These are phyloP conservation scores for Apotomis betuletana DNA, from an alignment of 2,888 invertebrate genomes.

Conservation along the genomic window DNA sequence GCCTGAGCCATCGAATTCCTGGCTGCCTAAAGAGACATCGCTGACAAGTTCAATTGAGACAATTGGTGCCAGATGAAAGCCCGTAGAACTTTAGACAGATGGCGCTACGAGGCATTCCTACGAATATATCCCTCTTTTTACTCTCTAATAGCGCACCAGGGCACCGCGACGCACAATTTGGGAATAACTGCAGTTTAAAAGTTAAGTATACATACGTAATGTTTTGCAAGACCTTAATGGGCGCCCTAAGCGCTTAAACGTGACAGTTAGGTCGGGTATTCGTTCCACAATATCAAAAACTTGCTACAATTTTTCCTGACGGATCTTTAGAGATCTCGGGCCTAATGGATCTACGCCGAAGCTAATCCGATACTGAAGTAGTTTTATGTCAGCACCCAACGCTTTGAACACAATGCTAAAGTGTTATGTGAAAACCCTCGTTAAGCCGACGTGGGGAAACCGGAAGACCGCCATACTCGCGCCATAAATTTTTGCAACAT, in stretches of 20 bases:
- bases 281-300: neutral
- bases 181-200: neutral
- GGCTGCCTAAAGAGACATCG: too few relatives aligned
- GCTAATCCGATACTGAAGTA: neutral
- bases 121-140: too few relatives aligned
- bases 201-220: neutral
- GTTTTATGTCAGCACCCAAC: slow-evolving; percentile 2
- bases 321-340: neutral
- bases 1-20: too few relatives aligned
- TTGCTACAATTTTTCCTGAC: neutral
- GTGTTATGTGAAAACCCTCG: neutral
- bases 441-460: neutral
- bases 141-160: too few relatives aligned
- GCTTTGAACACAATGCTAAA: slow-evolving; percentile 1
- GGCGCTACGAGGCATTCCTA: too few relatives aligned
- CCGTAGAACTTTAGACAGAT: too few relatives aligned
- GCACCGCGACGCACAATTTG: too few relatives aligned
- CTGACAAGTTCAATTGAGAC: too few relatives aligned
- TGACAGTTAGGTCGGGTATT: neutral
- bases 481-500: neutral
- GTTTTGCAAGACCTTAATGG: neutral
- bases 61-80: too few relatives aligned
- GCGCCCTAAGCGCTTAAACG: neutral
- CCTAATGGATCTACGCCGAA: neutral
- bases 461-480: neutral